A percentile compares a stretch with the other conserved stretches of the same genome.
These are phyloP conservation scores for Dendronephthya gigantea DNA, from an alignment of 64 coral and sea anemone species.

Conservation along the genomic window DNA sequence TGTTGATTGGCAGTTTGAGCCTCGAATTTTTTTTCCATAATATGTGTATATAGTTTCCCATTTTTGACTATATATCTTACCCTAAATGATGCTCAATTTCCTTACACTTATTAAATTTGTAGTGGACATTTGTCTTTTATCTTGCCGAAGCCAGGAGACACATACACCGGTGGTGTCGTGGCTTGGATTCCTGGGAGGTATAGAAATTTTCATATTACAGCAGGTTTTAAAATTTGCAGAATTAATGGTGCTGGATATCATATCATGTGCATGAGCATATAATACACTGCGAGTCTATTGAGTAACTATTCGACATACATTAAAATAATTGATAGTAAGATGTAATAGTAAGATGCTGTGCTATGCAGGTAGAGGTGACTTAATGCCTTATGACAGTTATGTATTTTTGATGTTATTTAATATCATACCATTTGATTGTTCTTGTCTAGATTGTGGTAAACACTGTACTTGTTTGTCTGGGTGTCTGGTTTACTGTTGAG, in stretches of 20 bases:
- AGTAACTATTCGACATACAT: no score
- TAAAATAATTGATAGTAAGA: not conserved
- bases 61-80: not conserved
- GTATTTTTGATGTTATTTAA: no score
- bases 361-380: not conserved
- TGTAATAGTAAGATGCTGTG: not conserved
- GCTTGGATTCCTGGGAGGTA: slow-evolving; percentile 96
- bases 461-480: slow-evolving; percentile 70
- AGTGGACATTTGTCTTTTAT: slow-evolving; percentile 98
- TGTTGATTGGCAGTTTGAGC: not conserved
- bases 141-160: slow-evolving; percentile 84
- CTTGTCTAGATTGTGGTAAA: slow-evolving; percentile 81
- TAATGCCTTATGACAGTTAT: no score
- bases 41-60: not conserved
- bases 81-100: not conserved
- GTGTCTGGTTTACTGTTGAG: slow-evolving; percentile 65
- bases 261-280: no score
- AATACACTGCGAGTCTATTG: no score
- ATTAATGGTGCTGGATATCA: no score
- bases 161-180: slow-evolving; percentile 87
- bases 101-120: not conserved
- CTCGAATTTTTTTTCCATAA: no score
- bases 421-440: slow-evolving; percentile 1
- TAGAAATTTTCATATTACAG: not conserved
- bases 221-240: no score